Base-by-base conservation (phyloP, 2,888 invertebrate genomes). In the Anoplius nigerrimus region DNA sequence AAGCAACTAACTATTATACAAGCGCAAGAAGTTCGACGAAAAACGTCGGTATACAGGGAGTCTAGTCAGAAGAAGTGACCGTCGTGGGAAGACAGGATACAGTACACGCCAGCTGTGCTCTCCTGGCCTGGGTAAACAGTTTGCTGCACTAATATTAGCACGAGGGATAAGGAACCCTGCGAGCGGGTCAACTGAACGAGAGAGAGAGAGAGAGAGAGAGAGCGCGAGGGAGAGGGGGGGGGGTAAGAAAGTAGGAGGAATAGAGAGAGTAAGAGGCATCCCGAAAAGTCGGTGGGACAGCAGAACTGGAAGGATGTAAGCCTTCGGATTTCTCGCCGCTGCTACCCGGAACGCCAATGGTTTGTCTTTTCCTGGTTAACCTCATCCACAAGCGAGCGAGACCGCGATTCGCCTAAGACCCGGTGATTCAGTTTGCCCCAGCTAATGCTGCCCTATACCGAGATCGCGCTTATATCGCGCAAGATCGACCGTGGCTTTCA, bases 141-240 rank as follows among this genome's bases (percentile, higher is more conserved):
- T 81, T 81, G 72, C 81, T 68, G 68, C 74, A 71, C 77, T 75
- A 80, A 85, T 85, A 84, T 85, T 84, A 81, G 80, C 79, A 80
- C 72, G 75, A 56, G 59, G 71, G 79, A 81, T 75, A 79, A 74
- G 79, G 74, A 62, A 72, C 51, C 62, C 54, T 27, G 21, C 42
- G 65, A 59, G 65, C 61, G 60, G 53, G 64, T 58, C 53, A 65
- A 27, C 46, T 54, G 54, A n/a, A 18, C 27, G 45, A 59, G 48
- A 55, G 45, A 45, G 57, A 52, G 60, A 42, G 21, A 20, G 42
- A 51, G 34, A 45, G 15, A 21, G 51, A 22, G 20, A 48, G 18
- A 53, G 21, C 59, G 34, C 21, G 69, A 48, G 66, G 22, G 21
- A 45, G 58, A 45, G n/a, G n/a, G 20, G 34, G 64, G n/a, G n/a